Base-by-base conservation (phyloP, 2,888 invertebrate genomes). In the Archips xylosteana region DNA sequence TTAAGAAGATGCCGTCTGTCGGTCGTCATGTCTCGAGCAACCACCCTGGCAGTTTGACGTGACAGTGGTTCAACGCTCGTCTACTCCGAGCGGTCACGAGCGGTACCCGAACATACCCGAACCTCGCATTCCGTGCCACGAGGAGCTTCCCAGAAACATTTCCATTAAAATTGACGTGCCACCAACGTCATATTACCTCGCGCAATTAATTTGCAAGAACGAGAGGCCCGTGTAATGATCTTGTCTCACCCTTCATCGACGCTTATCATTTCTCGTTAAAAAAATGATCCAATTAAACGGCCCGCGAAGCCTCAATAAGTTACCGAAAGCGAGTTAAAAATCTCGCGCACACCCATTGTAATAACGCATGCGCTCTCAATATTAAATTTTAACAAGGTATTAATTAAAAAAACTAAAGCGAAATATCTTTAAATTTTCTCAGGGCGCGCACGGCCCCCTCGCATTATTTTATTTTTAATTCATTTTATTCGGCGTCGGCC, bases 351-450 rank as follows among this genome's bases (percentile, higher is more conserved):
- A 92, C 93, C 94, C 94, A 94, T 93, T 92, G 94, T 94, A 94
- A 93, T 93, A 93, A 93, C 91, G 91, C 87, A 89, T 92, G 88
- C 90, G 92, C 90, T 89, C 92, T 92, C 93, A 90, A 94, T 94
- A 94, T 94, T 93, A 94, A 94, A 94, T 92, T 94, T 94, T 94
- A 94, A 94, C 94, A 94, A 94, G 94, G 94, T 94, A 94, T 94
- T 93, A 94, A 94, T 94, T 94, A 93, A 94, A 94, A 94, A 94
- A 94, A 94, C 89, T 92, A 93, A 94, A 93, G 94, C 94, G 91
- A 93, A 94, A 92, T 91, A 89, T 91, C 86, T 92, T 93, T 90
- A 89, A 92, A 90, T 93, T 92, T 94, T 93, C 93, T 93, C 93
- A 93, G 92, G 91, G 87, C 90, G 88, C 87, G 88, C 85, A 82